A percentile compares a stretch with the other conserved stretches of the same genome.
Evolutionary conservation across 2,797 vertebrate species (phyloP).

Genomic region (Rhabdophis nuchalis): DNA sequence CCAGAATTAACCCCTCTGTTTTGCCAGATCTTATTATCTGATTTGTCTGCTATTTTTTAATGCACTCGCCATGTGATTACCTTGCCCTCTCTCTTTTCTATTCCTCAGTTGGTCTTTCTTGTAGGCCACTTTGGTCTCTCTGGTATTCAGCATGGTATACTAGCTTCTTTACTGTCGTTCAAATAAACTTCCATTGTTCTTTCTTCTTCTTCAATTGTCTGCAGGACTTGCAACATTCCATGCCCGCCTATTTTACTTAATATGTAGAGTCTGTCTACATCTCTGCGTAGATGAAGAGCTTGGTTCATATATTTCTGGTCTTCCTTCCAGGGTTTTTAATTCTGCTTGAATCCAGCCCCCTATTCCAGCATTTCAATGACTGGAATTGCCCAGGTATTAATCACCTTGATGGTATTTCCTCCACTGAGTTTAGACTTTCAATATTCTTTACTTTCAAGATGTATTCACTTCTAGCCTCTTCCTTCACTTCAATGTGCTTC

Average conservation of each 20-base stretch:
- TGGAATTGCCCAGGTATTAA: neutral
- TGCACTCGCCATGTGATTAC: neutral
- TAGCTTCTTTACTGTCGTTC: neutral
- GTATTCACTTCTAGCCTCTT: too few relatives aligned
- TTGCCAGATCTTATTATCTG: neutral
- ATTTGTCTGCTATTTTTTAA: neutral
- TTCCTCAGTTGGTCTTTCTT: neutral
- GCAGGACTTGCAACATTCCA: neutral
- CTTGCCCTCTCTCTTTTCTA: neutral
- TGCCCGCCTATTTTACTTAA: neutral
- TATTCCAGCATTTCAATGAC: neutral
- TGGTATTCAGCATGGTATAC: neutral
- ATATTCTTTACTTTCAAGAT: too few relatives aligned
- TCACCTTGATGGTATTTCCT: neutral
- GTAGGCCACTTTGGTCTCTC: neutral
- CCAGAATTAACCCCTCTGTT: neutral
- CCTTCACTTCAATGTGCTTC: too few relatives aligned
- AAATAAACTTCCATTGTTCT: neutral
- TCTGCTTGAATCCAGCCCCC: neutral
- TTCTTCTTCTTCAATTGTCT: neutral
- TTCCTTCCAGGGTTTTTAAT: neutral
- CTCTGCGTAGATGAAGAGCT: neutral
- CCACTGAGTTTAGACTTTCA: too few relatives aligned
- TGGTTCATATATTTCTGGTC: neutral
- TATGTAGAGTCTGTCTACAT: neutral